Evolutionary conservation across 1,140 invertebrate genomes (phyloP).

Genomic region (Spodoptera litura): DNA sequence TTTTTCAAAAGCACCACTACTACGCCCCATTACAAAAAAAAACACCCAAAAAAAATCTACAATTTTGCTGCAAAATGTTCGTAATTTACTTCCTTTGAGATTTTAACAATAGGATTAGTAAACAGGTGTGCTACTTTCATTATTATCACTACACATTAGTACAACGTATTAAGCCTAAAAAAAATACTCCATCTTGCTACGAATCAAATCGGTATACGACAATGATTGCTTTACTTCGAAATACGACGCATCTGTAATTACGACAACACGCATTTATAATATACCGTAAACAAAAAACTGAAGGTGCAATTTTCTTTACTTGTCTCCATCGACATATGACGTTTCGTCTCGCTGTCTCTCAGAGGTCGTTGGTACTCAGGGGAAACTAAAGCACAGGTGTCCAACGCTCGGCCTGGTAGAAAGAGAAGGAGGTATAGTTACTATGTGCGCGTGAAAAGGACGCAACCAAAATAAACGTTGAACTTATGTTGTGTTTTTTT

Average conservation of each 20-base stretch:
- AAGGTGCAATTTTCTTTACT: conserved; percentile 56
- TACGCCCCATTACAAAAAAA: conserved; percentile 27
- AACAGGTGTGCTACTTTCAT: conserved; percentile 83
- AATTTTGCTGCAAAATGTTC: conserved; percentile 61
- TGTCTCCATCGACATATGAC: conserved; percentile 57
- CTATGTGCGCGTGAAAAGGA: conserved; percentile 60
- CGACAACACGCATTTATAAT: conserved; percentile 29
- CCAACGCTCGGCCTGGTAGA: conserved; percentile 79
- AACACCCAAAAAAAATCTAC: conserved; percentile 54
- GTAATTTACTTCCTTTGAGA: conserved; percentile 70
- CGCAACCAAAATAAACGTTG: conserved; percentile 85
- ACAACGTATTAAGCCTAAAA: conserved; percentile 76
- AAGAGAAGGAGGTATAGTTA: conserved; percentile 64
- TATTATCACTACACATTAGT: conserved; percentile 84
- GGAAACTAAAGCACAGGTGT: conserved; percentile 86
- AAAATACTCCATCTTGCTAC: conserved; percentile 73
- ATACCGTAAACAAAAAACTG: conserved; percentile 41
- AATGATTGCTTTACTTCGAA: conserved; percentile 82
- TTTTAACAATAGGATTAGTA: conserved; percentile 78
- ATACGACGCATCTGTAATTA: conserved; percentile 79
- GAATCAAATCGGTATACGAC: conserved; percentile 85
- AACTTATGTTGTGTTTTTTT: conserved; percentile 83
- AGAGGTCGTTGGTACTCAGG: conserved; percentile 85
- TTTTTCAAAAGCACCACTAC: conserved; percentile 19
- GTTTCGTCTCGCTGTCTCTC: conserved; percentile 58